Evolutionary conservation across 2,113 vertebrate species (phyloP), one percentile per base, ranked within the genome.

Genomic region (Xiphophorus hellerii): DNA sequence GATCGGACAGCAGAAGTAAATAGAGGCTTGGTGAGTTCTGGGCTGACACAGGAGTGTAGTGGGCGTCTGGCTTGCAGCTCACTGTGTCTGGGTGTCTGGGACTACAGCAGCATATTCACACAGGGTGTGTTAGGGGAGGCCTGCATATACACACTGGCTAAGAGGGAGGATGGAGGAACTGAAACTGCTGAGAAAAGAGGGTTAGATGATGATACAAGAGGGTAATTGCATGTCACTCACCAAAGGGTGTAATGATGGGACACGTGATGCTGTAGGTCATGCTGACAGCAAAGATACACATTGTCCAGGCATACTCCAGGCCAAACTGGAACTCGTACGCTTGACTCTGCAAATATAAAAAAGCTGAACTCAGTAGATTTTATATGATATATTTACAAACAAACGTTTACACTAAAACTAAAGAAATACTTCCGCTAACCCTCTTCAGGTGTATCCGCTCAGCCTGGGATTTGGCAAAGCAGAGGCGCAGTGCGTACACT

Each of bases 181-280:
- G 39, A 25, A 65, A 66, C 35, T 51, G 62, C 44, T 54, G 51
- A 76, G 33, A 61, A 62, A 71, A 69, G 48, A 71, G 17, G 71
- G 35, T 10, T 29, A 66, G 44, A 62, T 22, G 66, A 51, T 9
- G 74, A 74, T 28, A 62, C 74, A 29, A 33, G n/a, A 68, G 11
- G 0, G 10, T 80, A 29, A 63, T 35, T 69, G 69, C 13, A 13
- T 54, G 51, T 71, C 48, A 66, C 97, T 97, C 89, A 99, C 98
- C 97, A 2, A 99, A 99, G 69, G 97, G 97, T 25, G 95, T 96
- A 1, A 98, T 97, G 89, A 98, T 94, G 51, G 98, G 97, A 75
- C 97, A 98, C 2, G 96, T 98, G 90, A 99, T 98, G 90, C 97
- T 99, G 91, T 99, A 99, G 1, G 97, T 96, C 95, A 99, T 95